Percentiles rank a stretch among this genome's conserved stretches.
These are phyloP conservation scores for Bombyx huttoni DNA, from an alignment of 2,888 invertebrate species.

Conservation along the genomic window DNA sequence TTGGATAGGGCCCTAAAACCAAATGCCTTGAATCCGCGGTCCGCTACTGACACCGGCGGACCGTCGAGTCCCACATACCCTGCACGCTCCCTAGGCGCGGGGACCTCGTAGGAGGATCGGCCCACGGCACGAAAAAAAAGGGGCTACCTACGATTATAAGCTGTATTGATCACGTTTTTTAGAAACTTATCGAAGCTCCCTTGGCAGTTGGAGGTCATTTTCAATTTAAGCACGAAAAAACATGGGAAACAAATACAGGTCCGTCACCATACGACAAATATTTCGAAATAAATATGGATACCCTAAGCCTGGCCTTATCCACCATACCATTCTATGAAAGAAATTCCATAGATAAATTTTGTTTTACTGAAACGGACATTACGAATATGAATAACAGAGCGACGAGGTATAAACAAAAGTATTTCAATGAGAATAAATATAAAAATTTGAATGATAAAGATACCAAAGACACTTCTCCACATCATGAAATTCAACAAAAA, in stretches of 20 bases:
- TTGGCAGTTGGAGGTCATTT: slow-evolving; percentile 59
- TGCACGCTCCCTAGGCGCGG: too few species aligned
- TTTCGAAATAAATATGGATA: slow-evolving; percentile 54
- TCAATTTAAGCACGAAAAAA: slow-evolving; percentile 67
- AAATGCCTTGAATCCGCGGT: too few species aligned
- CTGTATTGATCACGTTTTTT: too few species aligned
- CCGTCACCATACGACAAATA: slow-evolving; percentile 57
- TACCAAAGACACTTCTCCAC: slow-evolving; percentile 22
- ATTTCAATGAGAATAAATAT: slow-evolving; percentile 44
- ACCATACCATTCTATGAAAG: slow-evolving; percentile 58
- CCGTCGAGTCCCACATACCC: too few species aligned
- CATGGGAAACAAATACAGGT: slow-evolving; percentile 47
- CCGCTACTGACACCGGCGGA: too few species aligned
- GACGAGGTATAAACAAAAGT: slow-evolving; percentile 50
- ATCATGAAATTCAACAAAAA: slow-evolving; percentile 37
- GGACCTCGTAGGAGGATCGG: too few species aligned
- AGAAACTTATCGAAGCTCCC: slow-evolving; percentile 56
- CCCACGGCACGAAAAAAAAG: too few species aligned
- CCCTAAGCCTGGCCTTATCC: slow-evolving; percentile 39
- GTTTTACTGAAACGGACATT: slow-evolving; percentile 46
- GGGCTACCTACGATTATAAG: too few species aligned
- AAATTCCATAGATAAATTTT: slow-evolving; percentile 33
- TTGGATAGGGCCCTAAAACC: too few species aligned
- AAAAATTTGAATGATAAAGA: slow-evolving; percentile 1
- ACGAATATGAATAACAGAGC: slow-evolving; percentile 50